A percentile compares a stretch with the other conserved stretches of the same genome.
These are phyloP conservation scores for Trachythela sp. DNA, from an alignment of 64 coral and sea anemone species.

Conservation along the genomic window DNA sequence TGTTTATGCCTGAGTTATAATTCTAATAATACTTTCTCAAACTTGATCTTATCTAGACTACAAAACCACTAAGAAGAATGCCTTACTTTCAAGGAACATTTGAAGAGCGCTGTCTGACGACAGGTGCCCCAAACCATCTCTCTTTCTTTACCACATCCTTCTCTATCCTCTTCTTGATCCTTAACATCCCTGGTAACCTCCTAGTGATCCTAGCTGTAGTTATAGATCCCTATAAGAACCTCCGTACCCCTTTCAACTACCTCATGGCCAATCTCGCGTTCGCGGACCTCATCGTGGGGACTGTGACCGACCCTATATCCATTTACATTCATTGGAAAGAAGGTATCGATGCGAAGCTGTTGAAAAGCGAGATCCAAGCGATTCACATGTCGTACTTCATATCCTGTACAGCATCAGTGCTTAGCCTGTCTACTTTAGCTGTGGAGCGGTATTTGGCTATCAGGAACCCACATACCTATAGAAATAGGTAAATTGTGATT, in stretches of 20 bases:
- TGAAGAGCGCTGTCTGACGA: background rate
- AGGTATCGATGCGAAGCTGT: background rate
- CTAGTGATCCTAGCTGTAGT: slow-evolving; percentile 48
- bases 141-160: slow-evolving; percentile 42
- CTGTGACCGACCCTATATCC: slow-evolving; percentile 57
- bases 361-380: background rate
- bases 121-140: slow-evolving; percentile 41
- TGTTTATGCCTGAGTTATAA: too few species aligned
- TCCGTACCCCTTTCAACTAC: slow-evolving; percentile 68
- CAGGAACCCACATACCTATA: slow-evolving; percentile 45
- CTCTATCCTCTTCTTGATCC: slow-evolving; percentile 2
- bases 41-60: background rate
- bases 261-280: slow-evolving; percentile 66
- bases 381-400: slow-evolving; percentile 77
- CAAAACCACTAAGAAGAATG: background rate
- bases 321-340: slow-evolving; percentile 46
- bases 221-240: slow-evolving; percentile 60
- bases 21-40: background rate
- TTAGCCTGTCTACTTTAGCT: slow-evolving; percentile 63
- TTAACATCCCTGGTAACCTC: slow-evolving; percentile 47
- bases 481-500: slow-evolving; percentile 26
- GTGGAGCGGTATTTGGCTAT: slow-evolving; percentile 81
- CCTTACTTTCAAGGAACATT: slow-evolving; percentile 6
- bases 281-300: slow-evolving; percentile 47
- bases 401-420: slow-evolving; percentile 64